Conservation (phyloP, 2,797 vertebrate genomes). For the Telmatherina bonti region DNA sequence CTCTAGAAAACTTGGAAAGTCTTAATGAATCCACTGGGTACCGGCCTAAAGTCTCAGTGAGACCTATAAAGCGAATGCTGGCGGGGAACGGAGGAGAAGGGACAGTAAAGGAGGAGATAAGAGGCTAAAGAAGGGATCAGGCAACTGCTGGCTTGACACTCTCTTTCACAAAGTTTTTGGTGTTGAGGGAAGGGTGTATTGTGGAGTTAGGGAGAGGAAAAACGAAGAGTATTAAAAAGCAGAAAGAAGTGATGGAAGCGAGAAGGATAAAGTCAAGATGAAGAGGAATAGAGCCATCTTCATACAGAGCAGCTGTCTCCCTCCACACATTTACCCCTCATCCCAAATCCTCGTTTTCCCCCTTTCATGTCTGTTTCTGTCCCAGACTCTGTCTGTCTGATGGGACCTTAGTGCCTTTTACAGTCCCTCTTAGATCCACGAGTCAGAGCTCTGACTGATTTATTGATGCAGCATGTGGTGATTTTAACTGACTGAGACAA, state of each 20-base stretch:
- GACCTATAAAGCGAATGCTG: conserved; percentile 40
- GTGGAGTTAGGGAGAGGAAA: conserved; percentile 20
- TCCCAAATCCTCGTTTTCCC: conserved; percentile 38
- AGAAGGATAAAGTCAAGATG: conserved; percentile 22
- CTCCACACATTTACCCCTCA: conserved; percentile 43
- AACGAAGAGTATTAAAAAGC: conserved; percentile 12
- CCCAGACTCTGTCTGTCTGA: conserved; percentile 42
- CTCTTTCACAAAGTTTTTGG: conserved; percentile 46
- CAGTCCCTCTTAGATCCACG: conserved; percentile 47
- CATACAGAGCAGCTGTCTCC: conserved; percentile 16
- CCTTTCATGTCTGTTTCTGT: conserved; percentile 44
- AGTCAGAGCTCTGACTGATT: conserved; percentile 59
- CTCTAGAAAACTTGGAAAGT: conserved; percentile 35
- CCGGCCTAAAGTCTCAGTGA: conserved; percentile 30
- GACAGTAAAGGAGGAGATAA: conserved; percentile 52
- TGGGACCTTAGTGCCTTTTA: conserved; percentile 55
- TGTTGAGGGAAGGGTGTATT: conserved; percentile 28
- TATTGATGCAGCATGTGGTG: conserved; percentile 67
- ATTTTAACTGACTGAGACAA: conserved; percentile 67
- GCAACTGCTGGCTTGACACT: conserved; percentile 56
- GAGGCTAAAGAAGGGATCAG: conserved; percentile 60
- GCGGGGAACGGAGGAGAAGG: conserved; percentile 40
- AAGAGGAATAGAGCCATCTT: conserved; percentile 24
- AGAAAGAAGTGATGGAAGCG: conserved; percentile 8
- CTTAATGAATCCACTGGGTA: conserved; percentile 66